Evolutionary conservation across 2,113 vertebrate species (phyloP), one percentile per base, ranked within the genome.

Genomic region (Melanotaenia duboulayi): DNA sequence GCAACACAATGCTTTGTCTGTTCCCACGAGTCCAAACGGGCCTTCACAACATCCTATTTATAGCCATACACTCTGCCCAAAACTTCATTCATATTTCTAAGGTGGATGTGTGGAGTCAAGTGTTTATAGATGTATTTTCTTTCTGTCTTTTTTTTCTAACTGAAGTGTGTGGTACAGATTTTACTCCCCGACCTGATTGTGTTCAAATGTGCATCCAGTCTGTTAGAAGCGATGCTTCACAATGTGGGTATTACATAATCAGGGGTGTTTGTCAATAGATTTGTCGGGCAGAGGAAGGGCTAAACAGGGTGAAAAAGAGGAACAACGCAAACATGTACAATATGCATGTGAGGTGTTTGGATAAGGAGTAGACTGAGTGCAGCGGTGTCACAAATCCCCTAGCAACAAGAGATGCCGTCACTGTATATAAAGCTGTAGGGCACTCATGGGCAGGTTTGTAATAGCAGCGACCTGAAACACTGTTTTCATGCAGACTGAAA

Each of bases 1-100:
- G 62, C 73, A 59, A 66, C 60, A 91, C 84, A 91, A 86, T 77
- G 79, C 67, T 69, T 71, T n/a, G 75, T 89, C 86, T 92, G 87
- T 90, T 90, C 89, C 83, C 83, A 86, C 67, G 3, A 76, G 67
- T 76, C 65, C 86, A 74, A 85, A 71, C 76, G 54, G 69, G 25
- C 57, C 63, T 73, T 67, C 71, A 74, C 81, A 80, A 52, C 78
- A 82, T 4, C 56, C 85, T 90, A 90, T 89, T 90, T 83, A 90
- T 86, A 91, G 81, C 80, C 65, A 54, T 63, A 55, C 1, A 1
- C 52, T 58, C 60, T 11, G 54, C 25, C 24, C 54, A 24, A 35
- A 75, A 75, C 72, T 65, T 70, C 83, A 86, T 87, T 86, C 78
- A 90, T 67, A 61, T 74, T 84, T 77, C 68, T 67, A 46, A 76